Percentiles rank a stretch among this genome's conserved stretches.
phyloP scores from a whole-genome alignment of 1,140 invertebrate species.

The Pomacea maculata region DNA sequence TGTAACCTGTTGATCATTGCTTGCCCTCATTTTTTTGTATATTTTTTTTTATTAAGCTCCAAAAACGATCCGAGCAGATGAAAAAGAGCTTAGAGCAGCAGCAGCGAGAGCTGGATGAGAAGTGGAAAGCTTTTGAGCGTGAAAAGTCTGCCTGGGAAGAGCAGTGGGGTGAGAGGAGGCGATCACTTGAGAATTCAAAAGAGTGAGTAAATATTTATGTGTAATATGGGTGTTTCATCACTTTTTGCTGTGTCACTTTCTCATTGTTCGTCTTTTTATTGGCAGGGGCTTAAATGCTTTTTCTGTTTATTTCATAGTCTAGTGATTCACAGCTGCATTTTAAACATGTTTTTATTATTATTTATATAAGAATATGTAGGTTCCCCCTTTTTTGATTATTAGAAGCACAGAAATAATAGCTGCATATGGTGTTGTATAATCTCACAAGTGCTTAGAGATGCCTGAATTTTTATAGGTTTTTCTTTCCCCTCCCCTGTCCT shows the following conservation, averaged over 20 bases:
- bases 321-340: neutral
- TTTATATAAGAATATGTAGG: neutral
- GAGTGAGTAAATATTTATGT: slow-evolving; percentile 46
- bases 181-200: slow-evolving; percentile 60
- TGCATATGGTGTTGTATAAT: too few relatives aligned
- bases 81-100: slow-evolving; percentile 73
- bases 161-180: slow-evolving; percentile 49
- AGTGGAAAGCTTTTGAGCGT: slow-evolving; percentile 83
- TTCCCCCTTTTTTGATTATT: neutral
- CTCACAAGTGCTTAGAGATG: too few relatives aligned
- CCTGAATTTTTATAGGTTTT: too few relatives aligned
- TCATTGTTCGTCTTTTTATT: neutral
- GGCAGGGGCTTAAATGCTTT: neutral
- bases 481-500: too few relatives aligned
- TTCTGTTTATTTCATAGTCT: neutral
- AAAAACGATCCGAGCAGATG: slow-evolving; percentile 66
- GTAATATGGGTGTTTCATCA: neutral
- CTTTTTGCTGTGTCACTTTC: neutral
- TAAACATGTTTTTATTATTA: neutral
- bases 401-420: too few relatives aligned
- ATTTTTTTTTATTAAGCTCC: slow-evolving; percentile 44
- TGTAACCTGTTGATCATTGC: too few relatives aligned
- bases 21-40: too few relatives aligned
- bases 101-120: slow-evolving; percentile 89
- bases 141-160: slow-evolving; percentile 91